Percentiles rank a stretch among this genome's conserved stretches.
Evolutionary conservation across 1,140 invertebrate species (phyloP).

Genomic region (Aphelinus certus): DNA sequence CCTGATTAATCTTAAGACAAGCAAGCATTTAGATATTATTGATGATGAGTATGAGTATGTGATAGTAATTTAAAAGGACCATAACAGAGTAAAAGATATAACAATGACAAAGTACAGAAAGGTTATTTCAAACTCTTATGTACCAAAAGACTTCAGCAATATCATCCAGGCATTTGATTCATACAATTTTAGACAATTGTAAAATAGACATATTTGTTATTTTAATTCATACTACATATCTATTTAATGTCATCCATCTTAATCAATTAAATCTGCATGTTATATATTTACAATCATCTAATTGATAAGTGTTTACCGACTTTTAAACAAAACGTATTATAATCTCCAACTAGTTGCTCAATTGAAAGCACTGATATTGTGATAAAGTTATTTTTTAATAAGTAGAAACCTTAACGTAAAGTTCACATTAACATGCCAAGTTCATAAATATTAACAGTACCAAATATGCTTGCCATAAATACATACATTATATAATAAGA

Average conservation of each 20-base stretch:
- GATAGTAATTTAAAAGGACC: conserved; percentile 34
- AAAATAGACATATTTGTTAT: no score
- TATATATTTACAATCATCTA: background rate
- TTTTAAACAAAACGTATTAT: conserved; percentile 5
- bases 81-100: background rate
- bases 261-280: conserved; percentile 9
- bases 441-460: conserved; percentile 9
- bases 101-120: background rate
- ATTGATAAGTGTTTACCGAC: background rate
- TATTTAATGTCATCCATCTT: background rate
- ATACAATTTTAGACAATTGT: no score
- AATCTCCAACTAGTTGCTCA: conserved; percentile 1
- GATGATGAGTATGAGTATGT: conserved; percentile 22
- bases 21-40: conserved; percentile 14
- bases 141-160: background rate
- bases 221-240: no score
- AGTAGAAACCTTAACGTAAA: background rate
- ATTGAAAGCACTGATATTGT: conserved; percentile 23
- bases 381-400: conserved; percentile 25
- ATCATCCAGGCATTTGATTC: background rate
- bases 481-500: conserved; percentile 10
- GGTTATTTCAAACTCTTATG: conserved; percentile 7
- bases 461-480: conserved; percentile 26
- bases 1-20: conserved; percentile 38
- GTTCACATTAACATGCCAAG: conserved; percentile 9